Percentiles rank a stretch among this genome's conserved stretches.
These are phyloP conservation scores for Gastracanthus pulcherrimus DNA, from an alignment of 2,888 invertebrate genomes.

Conservation along the genomic window DNA sequence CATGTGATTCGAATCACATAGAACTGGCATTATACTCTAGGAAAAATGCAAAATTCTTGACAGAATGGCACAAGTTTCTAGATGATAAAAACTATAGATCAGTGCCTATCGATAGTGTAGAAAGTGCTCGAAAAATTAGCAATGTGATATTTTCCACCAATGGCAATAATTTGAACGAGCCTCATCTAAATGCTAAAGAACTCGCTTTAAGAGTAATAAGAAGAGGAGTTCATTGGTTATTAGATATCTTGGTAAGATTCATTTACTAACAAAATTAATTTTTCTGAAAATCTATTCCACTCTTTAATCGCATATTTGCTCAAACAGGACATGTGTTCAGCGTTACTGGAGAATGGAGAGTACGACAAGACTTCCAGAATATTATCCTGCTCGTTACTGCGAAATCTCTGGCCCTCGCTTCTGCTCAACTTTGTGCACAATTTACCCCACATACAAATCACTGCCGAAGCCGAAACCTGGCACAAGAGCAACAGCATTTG, in stretches of 20 bases:
- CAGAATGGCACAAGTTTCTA: constrained; percentile 67
- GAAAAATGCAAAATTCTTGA: constrained; percentile 66
- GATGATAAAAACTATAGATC: constrained; percentile 63
- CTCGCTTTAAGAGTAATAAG: constrained; percentile 66
- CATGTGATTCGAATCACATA: constrained; percentile 62
- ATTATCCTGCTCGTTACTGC: constrained; percentile 64
- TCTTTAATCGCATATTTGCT: constrained; percentile 2
- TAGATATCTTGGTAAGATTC: constrained; percentile 70
- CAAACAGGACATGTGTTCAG: constrained; percentile 68
- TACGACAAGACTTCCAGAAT: constrained; percentile 64
- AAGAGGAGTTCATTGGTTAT: constrained; percentile 69
- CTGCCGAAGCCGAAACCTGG: constrained; percentile 52
- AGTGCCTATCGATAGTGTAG: constrained; percentile 55
- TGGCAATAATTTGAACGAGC: constrained; percentile 48
- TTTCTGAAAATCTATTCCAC: too few species aligned
- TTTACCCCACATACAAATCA: constrained; percentile 60
- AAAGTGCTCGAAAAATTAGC: constrained; percentile 64
- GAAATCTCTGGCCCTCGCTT: constrained; percentile 69
- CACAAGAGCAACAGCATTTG: constrained; percentile 61
- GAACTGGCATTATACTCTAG: constrained; percentile 70
- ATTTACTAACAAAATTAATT: constrained; percentile 29
- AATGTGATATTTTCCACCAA: constrained; percentile 62
- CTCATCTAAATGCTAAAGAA: constrained; percentile 64
- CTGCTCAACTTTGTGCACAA: constrained; percentile 67
- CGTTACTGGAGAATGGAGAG: constrained; percentile 62